Evolutionary conservation across 2,113 vertebrate species (phyloP), one percentile per base, ranked within the genome.

Genomic region (Forbesichthys papilliferus): DNA sequence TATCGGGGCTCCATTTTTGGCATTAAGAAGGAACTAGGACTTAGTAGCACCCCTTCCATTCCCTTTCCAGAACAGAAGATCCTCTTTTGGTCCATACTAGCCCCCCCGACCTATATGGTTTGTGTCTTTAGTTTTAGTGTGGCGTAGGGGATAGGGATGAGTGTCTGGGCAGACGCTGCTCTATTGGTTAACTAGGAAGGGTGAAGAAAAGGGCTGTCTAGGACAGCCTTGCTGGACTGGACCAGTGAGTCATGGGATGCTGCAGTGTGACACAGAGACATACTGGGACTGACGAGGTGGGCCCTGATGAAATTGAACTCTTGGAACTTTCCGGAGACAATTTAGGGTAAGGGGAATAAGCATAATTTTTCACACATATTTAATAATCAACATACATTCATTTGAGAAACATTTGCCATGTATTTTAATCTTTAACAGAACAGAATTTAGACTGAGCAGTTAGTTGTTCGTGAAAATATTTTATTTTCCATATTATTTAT

Each of bases 231-330:
- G 63, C 48, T 42, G 48, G 54, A 66, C 14, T 46, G 11, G 64
- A 73, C 56, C 27, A 6, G 14, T 71, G 66, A 73, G 61, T 70
- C 72, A 93, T 94, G 94, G 94, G 94, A 80, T 95, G 94, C 84
- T 95, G 94, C 80, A 93, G 93, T 42, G 85, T 93, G 82, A 93
- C 92, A 13, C 86, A 93, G 77, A 82, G 91, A 60, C 88, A 88
- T 62, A 86, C 80, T 18, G 93, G 92, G 11, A 86, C 88, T 36
- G 91, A 91, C 13, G 91, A 90, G 48, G 86, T 91, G 66, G 92
- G 89, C 14, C 93, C 93, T 3, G 93, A 94, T 16, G 92, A 94
- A 82, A 89, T 93, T 1, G 92, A 95, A 66, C 91, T 94, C 2
- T 84, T 94, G 82, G 83, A 92, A 81, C 79, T 88, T 18, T 82